Evolutionary conservation across 2,888 invertebrate species (phyloP).

Genomic region (Taenaris catops): DNA sequence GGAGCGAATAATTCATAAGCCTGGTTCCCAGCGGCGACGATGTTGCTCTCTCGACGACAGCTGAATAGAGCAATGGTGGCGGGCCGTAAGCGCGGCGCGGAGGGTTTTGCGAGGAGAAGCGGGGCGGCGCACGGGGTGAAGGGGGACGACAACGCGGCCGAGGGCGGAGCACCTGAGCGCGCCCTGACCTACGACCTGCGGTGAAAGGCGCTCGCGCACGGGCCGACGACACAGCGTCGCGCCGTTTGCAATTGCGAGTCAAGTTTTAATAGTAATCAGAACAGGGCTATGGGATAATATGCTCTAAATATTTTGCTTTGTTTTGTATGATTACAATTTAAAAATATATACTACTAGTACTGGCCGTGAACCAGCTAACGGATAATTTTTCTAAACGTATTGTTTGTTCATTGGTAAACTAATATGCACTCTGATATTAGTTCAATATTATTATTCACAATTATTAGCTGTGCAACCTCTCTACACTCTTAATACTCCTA

Average conservation of each 20-base stretch:
- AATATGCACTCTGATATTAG: no score
- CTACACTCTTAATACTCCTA: no score
- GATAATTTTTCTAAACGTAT: no score
- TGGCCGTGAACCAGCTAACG: no score
- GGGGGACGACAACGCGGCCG: constrained; percentile 37
- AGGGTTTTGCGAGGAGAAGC: constrained; percentile 30
- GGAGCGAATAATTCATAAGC: constrained; percentile 72
- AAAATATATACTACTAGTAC: no score
- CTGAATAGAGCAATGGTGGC: constrained; percentile 73
- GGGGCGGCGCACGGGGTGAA: constrained; percentile 33
- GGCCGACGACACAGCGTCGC: constrained; percentile 60
- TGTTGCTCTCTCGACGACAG: constrained; percentile 64
- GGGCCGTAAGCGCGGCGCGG: constrained; percentile 47
- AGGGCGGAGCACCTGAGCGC: constrained; percentile 78
- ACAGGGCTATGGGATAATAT: no score
- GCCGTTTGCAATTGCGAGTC: constrained; percentile 47
- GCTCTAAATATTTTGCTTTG: no score
- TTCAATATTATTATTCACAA: no score
- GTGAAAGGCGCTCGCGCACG: constrained; percentile 74
- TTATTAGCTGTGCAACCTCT: no score
- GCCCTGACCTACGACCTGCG: constrained; percentile 78
- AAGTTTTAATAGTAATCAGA: constrained; percentile 35
- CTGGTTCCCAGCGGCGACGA: constrained; percentile 61
- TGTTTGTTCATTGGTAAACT: no score
- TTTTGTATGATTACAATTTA: no score